Percentiles rank a stretch among this genome's conserved stretches.
phyloP scores from a whole-genome alignment of 1,140 invertebrate genomes.

The Vanessa tameamea region DNA sequence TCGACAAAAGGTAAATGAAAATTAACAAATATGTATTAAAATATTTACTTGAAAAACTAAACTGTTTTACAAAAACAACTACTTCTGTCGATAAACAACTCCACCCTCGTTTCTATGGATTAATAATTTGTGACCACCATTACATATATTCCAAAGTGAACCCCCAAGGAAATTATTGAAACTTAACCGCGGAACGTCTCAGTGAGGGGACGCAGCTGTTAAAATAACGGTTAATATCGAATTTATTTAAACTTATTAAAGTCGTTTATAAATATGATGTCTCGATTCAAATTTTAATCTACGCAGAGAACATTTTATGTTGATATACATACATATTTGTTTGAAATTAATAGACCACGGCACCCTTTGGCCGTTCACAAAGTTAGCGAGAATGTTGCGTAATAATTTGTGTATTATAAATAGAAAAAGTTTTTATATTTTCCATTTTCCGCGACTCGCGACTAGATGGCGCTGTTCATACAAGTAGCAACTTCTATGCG shows the following conservation, averaged over 20 bases:
- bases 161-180: constrained; percentile 71
- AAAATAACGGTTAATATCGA: constrained; percentile 19
- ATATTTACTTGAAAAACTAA: not conserved
- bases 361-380: too few relatives aligned
- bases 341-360: too few relatives aligned
- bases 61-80: not conserved
- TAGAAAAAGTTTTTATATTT: too few relatives aligned
- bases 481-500: too few relatives aligned
- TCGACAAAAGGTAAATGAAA: not conserved
- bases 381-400: too few relatives aligned
- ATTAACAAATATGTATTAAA: not conserved
- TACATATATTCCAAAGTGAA: constrained; percentile 55
- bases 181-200: constrained; percentile 66
- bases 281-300: not conserved
- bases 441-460: too few relatives aligned
- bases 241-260: not conserved
- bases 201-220: constrained; percentile 42
- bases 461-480: too few relatives aligned
- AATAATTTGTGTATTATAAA: too few relatives aligned
- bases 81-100: constrained; percentile 32
- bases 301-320: too few relatives aligned
- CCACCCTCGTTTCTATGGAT: constrained; percentile 50
- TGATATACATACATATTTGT: too few relatives aligned
- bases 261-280: not conserved
- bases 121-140: constrained; percentile 58